Evolutionary conservation across 1,140 invertebrate genomes (phyloP), one percentile per base, ranked within the genome.

Genomic region (Samia ricini): DNA sequence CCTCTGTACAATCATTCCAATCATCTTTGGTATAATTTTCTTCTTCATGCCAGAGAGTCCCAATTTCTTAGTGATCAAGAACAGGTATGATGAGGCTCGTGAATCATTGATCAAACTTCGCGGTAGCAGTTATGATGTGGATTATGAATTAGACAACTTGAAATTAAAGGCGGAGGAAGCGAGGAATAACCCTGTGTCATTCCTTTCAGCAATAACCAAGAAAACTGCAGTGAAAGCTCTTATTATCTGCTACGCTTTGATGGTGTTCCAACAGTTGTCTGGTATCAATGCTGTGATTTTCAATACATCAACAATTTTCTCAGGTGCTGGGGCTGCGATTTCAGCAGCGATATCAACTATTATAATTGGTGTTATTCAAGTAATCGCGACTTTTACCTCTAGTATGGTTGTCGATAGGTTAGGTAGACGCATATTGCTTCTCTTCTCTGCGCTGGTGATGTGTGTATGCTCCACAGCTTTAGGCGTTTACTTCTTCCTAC

Each of bases 211-310:
- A 0, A 91, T 96, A 8, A 90, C 83, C 2, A 92, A 93, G 52
- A 92, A 85, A 64, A 92, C 93, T 15, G 93, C 93, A 0, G 82
- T 92, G 21, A 96, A 94, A 81, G 95, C 94, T 7, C 78, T 97
- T 8, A 61, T 94, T 4, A 95, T 98, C 29, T 94, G 93, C 49
- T 92, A 96, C 65, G 93, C 94, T 15, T 89, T 98, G 0, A 97
- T 98, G 95, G 89, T 96, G 56, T 95, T 97, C 81, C 96, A 98
- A 77, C 97, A 98, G 80, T 87, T 97, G 23, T 94, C 94, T 59
- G 96, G 97, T 42, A 95, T 98, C 19, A 97, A 97, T 71, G 95
- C 95, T 0, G 95, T 98, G 20, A 94, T 97, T 62, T 97, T 97
- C 80, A 97, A 97, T 72, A 92, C 95, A 0, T 92, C 92, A 0